These are phyloP conservation scores for Volucella inflata DNA, from an alignment of 2,888 invertebrate species.

Conservation along the genomic window DNA sequence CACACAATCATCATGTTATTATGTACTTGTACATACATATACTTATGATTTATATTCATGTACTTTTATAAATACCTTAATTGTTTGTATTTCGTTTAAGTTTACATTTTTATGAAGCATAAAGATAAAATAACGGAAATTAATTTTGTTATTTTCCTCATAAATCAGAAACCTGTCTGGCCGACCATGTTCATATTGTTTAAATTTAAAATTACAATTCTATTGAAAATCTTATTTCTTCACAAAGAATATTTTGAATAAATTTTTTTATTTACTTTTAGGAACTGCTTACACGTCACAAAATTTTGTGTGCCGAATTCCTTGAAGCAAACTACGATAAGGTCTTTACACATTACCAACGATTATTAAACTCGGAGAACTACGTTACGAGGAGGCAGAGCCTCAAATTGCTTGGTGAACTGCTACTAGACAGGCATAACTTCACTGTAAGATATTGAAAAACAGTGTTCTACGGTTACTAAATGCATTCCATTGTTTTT, in stretches of 20 bases:
- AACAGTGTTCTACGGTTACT: background rate
- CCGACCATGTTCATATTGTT: too few relatives aligned
- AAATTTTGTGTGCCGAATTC: slow-evolving; percentile 98
- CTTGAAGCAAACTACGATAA: slow-evolving; percentile 99
- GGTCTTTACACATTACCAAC: slow-evolving; percentile 98
- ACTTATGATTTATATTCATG: too few relatives aligned
- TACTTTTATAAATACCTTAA: too few relatives aligned
- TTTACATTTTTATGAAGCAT: too few relatives aligned
- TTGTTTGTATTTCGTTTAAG: too few relatives aligned
- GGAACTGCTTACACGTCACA: slow-evolving; percentile 97
- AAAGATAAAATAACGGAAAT: too few relatives aligned
- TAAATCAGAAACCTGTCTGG: too few relatives aligned
- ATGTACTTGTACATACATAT: too few relatives aligned
- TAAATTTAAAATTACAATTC: too few relatives aligned
- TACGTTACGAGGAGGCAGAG: slow-evolving; percentile 99
- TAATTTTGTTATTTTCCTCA: too few relatives aligned
- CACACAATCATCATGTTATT: too few relatives aligned
- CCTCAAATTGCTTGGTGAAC: slow-evolving; percentile 97
- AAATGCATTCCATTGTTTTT: background rate
- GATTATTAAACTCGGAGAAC: slow-evolving; percentile 98
- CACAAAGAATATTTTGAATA: background rate
- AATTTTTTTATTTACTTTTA: slow-evolving; percentile 82
- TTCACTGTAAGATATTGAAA: slow-evolving; percentile 90
- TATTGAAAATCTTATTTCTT: slow-evolving; percentile 3
- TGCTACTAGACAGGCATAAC: slow-evolving; percentile 99